These are phyloP conservation scores for Octomys mimax DNA, from an alignment of 2,797 vertebrate species.

Conservation along the genomic window DNA sequence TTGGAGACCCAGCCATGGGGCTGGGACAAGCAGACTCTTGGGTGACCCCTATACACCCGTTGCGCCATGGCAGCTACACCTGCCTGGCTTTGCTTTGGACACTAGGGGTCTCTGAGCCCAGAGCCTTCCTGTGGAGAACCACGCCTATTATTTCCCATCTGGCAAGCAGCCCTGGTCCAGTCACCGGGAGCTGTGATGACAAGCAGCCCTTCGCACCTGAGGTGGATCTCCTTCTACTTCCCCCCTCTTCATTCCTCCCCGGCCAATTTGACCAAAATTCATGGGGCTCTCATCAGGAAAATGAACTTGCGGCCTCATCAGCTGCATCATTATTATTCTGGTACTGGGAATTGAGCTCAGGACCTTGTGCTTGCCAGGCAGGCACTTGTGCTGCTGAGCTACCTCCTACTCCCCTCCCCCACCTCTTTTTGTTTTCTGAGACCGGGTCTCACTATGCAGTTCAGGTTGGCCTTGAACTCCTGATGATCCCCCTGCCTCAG, in stretches of 20 bases:
- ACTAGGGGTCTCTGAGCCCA: not conserved
- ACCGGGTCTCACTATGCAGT: not conserved
- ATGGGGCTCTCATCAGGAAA: conserved; percentile 25
- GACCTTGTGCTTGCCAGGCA: not conserved
- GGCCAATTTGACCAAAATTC: not conserved
- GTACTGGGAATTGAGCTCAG: not conserved
- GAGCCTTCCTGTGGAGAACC: not conserved
- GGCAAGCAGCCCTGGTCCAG: not conserved
- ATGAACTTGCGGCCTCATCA: not conserved
- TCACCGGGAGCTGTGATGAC: not conserved
- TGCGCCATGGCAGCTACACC: not conserved
- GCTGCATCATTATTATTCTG: not conserved
- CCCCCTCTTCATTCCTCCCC: no score
- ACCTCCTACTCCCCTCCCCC: fast-evolving
- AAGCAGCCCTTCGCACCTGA: not conserved
- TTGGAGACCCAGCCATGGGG: not conserved
- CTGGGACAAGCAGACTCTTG: not conserved
- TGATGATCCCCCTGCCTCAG: not conserved
- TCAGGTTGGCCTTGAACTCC: not conserved
- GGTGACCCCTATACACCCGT: not conserved
- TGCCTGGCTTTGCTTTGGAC: not conserved
- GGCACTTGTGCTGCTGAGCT: not conserved
- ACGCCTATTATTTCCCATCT: not conserved
- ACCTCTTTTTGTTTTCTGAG: no score
- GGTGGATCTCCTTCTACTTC: not conserved